These are phyloP conservation scores for Pelecanus crispus DNA, from an alignment of 2,113 vertebrate species.

Conservation along the genomic window DNA sequence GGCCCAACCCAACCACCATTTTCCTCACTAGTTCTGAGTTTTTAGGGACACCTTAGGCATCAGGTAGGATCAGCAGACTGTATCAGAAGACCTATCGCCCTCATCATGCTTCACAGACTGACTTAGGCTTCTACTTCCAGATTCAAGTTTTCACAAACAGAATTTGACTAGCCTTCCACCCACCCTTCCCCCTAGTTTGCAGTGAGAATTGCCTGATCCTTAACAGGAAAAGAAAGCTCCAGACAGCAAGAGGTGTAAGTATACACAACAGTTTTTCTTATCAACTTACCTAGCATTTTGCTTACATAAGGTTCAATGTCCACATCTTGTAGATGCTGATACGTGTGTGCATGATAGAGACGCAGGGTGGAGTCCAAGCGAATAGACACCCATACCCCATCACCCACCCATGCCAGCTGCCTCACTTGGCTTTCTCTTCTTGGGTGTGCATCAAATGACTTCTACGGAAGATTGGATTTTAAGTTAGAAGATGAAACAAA, in stretches of 20 bases:
- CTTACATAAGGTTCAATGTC: constrained; percentile 93
- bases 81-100: neutral
- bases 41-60: neutral
- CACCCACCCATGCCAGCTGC: constrained; percentile 87
- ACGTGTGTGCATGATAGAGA: constrained; percentile 88
- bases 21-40: neutral
- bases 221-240: neutral
- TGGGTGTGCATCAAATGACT: constrained; percentile 90
- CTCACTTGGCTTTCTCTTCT: constrained; percentile 91
- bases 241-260: neutral
- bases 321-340: constrained; percentile 90
- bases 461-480: constrained; percentile 62
- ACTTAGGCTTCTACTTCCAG: neutral
- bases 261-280: neutral
- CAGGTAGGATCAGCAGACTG: neutral
- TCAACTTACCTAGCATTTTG: constrained; percentile 89
- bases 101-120: neutral
- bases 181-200: neutral
- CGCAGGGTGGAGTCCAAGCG: constrained; percentile 88
- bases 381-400: constrained; percentile 92
- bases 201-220: neutral
- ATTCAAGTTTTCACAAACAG: neutral
- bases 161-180: neutral
- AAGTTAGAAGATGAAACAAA: neutral
- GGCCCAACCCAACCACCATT: neutral